Conservation (phyloP, 2,113 vertebrate species). For the Syrmaticus mikado region DNA sequence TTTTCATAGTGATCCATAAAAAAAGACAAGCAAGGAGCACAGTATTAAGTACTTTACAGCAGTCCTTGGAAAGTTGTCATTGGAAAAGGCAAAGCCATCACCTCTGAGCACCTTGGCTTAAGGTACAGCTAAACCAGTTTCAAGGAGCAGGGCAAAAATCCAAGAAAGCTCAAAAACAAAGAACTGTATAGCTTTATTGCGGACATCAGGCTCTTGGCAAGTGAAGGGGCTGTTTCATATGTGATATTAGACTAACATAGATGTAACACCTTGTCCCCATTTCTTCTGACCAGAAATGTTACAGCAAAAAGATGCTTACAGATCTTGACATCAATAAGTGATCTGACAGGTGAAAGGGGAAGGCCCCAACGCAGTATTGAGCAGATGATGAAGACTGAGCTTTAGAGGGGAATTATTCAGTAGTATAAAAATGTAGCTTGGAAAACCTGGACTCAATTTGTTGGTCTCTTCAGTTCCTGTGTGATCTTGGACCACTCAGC, state of each 20-base stretch:
- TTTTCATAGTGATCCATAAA: neutral
- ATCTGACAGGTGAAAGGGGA: neutral
- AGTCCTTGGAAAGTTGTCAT: neutral
- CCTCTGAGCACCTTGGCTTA: neutral
- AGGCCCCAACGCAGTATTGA: neutral
- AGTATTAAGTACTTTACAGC: neutral
- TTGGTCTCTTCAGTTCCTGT: neutral
- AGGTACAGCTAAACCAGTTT: neutral
- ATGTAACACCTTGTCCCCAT: neutral
- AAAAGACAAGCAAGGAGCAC: neutral
- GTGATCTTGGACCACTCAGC: neutral
- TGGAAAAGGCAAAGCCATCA: neutral
- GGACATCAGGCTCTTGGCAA: neutral
- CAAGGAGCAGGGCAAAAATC: neutral
- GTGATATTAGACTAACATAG: neutral
- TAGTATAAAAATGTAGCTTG: neutral
- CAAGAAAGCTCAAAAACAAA: neutral
- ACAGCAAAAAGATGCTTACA: neutral
- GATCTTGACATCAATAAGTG: neutral
- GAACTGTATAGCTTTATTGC: neutral
- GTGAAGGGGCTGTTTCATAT: rapidly evolving
- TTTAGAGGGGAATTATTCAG: neutral
- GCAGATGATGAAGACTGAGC: neutral
- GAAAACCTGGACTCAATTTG: neutral
- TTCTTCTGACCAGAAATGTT: neutral